These are phyloP conservation scores for Sinocyclocheilus anshuiensis DNA, from an alignment of 2,113 vertebrate species.

Conservation along the genomic window DNA sequence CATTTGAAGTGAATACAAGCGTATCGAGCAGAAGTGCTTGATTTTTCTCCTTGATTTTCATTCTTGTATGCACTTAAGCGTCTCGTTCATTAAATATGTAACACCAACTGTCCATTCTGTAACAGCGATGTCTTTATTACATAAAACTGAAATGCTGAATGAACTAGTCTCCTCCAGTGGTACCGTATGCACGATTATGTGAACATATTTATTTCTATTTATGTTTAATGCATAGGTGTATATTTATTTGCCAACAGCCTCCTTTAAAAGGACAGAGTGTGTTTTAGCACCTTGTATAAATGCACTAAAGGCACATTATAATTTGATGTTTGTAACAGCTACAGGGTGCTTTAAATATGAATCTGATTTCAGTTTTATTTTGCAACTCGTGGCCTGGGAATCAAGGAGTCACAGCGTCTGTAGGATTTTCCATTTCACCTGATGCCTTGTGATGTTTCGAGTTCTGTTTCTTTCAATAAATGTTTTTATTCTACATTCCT, in stretches of 20 bases:
- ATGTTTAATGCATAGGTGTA: conserved; percentile 21
- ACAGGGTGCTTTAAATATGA: conserved; percentile 26
- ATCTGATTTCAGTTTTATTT: conserved; percentile 2
- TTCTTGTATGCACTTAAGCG: not conserved
- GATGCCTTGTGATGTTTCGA: conserved; percentile 48
- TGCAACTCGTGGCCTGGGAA: conserved; percentile 7
- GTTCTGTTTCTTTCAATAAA: conserved; percentile 46
- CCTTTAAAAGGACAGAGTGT: conserved; percentile 8
- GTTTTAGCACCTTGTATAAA: conserved; percentile 29
- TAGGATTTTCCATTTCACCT: conserved; percentile 38
- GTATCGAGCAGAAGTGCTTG: not conserved
- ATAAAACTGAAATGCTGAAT: conserved; percentile 20
- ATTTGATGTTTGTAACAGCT: conserved; percentile 3
- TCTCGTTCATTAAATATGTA: not conserved
- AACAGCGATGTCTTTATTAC: not conserved
- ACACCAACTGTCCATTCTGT: not conserved
- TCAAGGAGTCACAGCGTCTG: not conserved
- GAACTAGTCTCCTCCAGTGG: not conserved
- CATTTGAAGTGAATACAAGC: not conserved
- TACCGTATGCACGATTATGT: conserved; percentile 30
- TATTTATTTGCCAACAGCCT: conserved; percentile 45
- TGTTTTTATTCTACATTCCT: conserved; percentile 38
- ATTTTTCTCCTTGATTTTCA: not conserved
- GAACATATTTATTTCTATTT: conserved; percentile 49
- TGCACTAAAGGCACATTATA: conserved; percentile 22